A percentile compares a stretch with the other conserved stretches of the same genome.
Conservation (phyloP, 2,888 invertebrate genomes). For the Leptinotarsa haldemani region DNA sequence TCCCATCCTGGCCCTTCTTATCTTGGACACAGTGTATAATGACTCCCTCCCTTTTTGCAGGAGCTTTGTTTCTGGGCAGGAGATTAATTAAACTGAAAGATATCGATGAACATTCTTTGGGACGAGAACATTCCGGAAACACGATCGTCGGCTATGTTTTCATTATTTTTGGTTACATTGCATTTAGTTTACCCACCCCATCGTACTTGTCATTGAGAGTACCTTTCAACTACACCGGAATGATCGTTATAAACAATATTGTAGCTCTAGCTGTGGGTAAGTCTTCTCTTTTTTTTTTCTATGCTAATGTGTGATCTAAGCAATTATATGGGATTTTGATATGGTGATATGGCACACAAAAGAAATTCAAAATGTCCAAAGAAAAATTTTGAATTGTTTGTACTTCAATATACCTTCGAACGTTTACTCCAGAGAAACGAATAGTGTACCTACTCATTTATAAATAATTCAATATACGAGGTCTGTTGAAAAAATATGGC, state of each 20-base stretch:
- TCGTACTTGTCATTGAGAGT: constrained; percentile 31
- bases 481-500: too few relatives aligned
- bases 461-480: too few relatives aligned
- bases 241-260: constrained; percentile 48
- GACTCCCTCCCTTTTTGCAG: constrained; percentile 37
- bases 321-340: too few relatives aligned
- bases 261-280: constrained; percentile 45
- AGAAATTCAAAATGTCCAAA: too few relatives aligned
- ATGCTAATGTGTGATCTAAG: too few relatives aligned
- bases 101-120: constrained; percentile 60
- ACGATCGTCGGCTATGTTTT: constrained; percentile 60
- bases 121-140: constrained; percentile 56
- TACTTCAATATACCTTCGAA: too few relatives aligned
- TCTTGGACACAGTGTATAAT: too few relatives aligned
- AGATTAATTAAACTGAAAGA: constrained; percentile 58
- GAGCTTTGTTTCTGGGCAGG: constrained; percentile 59
- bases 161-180: constrained; percentile 58
- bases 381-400: too few relatives aligned
- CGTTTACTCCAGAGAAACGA: too few relatives aligned
- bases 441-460: too few relatives aligned
- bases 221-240: constrained; percentile 31
- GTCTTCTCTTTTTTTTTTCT: not conserved
- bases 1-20: too few relatives aligned
- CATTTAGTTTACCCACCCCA: constrained; percentile 46
- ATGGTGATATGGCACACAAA: too few relatives aligned